Evolutionary conservation across 1,140 invertebrate genomes (phyloP).

Genomic region (Conus ventricosus): DNA sequence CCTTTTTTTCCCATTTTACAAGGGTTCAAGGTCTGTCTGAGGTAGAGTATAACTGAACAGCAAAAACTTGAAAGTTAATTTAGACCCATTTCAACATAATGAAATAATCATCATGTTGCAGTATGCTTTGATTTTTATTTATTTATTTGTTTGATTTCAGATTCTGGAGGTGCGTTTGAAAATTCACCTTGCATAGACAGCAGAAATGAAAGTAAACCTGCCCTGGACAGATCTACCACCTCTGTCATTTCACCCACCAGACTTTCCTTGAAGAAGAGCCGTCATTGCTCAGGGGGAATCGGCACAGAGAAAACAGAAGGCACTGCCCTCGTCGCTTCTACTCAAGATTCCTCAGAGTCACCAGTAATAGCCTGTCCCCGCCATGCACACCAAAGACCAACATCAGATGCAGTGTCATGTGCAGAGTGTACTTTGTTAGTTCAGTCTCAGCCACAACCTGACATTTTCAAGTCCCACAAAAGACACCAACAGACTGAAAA

Average conservation of each 20-base stretch:
- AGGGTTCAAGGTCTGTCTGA: no score
- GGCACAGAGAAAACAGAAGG: background rate
- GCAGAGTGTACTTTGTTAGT: slow-evolving; percentile 27
- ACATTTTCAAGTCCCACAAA: background rate
- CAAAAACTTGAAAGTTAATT: no score
- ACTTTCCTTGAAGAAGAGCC: background rate
- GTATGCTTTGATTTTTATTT: no score
- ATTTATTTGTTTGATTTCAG: slow-evolving; percentile 1
- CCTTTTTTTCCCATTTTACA: no score
- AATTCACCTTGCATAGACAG: background rate
- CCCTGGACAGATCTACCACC: background rate
- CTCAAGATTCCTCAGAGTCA: background rate
- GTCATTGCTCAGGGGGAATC: background rate
- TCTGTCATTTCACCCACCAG: slow-evolving; percentile 11
- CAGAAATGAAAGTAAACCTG: slow-evolving; percentile 15
- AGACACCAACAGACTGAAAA: slow-evolving; percentile 21
- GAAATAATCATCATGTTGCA: no score
- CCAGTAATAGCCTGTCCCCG: slow-evolving; percentile 32
- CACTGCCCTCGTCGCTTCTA: background rate
- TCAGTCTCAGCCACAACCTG: slow-evolving; percentile 4
- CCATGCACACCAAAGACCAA: background rate
- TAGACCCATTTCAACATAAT: no score
- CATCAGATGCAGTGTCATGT: slow-evolving; percentile 11
- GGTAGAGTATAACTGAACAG: no score
- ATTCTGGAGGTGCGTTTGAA: background rate